These are phyloP conservation scores for Bucco capensis DNA, from an alignment of 2,113 vertebrate species.

Conservation along the genomic window DNA sequence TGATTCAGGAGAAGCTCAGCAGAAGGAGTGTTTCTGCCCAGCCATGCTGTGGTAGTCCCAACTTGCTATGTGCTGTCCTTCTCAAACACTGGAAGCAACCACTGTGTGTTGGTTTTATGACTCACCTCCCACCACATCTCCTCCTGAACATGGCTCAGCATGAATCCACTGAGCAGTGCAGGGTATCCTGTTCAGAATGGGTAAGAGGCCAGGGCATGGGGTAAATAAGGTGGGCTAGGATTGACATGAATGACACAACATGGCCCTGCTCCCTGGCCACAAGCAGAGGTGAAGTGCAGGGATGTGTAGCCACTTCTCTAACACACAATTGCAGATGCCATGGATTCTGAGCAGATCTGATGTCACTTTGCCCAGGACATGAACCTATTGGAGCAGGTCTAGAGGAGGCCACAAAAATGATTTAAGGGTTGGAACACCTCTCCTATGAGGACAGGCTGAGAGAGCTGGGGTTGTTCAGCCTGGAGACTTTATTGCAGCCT, in stretches of 20 bases:
- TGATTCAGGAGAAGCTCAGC: neutral
- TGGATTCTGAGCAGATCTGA: neutral
- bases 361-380: neutral
- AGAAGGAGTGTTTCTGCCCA: neutral
- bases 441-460: too few relatives aligned
- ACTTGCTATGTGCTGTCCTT: neutral
- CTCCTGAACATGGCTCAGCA: neutral
- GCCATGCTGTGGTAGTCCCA: neutral
- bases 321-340: neutral
- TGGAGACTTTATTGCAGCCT: too few relatives aligned
- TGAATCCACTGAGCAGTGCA: neutral
- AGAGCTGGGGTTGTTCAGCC: too few relatives aligned
- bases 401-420: too few relatives aligned
- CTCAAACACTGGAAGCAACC: neutral
- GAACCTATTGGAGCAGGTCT: too few relatives aligned
- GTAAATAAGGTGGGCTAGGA: neutral
- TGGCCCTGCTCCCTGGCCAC: neutral
- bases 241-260: neutral
- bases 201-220: neutral
- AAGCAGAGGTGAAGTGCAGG: neutral
- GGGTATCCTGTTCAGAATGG: neutral
- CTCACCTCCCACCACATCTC: neutral
- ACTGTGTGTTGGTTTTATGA: neutral
- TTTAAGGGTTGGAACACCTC: too few relatives aligned
- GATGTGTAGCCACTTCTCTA: neutral